Evolutionary conservation across 2,113 vertebrate species (phyloP).

Genomic region (Turdus rufiventris): DNA sequence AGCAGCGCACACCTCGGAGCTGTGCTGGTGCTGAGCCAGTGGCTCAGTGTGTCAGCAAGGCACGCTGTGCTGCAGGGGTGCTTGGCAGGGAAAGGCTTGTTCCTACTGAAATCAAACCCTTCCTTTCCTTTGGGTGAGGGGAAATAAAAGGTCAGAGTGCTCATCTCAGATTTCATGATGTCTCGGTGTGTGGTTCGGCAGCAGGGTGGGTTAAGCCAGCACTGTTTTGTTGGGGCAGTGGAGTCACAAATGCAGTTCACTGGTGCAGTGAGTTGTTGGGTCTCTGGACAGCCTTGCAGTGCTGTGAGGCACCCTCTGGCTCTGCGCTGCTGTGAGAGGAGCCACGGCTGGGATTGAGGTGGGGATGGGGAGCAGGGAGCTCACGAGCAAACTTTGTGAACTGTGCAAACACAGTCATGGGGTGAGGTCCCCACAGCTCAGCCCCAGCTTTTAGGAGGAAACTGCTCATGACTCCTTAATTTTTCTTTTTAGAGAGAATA

Average conservation of each 20-base stretch:
- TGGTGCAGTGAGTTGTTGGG: neutral
- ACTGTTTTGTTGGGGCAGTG: neutral
- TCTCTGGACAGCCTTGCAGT: accelerated
- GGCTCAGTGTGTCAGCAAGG: neutral
- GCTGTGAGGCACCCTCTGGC: neutral
- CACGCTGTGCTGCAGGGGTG: accelerated
- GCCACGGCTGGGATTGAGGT: accelerated
- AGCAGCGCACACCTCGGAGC: neutral
- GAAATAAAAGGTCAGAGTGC: neutral
- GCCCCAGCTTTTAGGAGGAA: neutral
- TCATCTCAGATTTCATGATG: neutral
- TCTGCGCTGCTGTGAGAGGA: accelerated
- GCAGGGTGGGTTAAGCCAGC: neutral
- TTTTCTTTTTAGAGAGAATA: neutral
- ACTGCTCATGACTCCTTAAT: neutral
- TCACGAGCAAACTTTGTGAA: neutral
- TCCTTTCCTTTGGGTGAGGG: neutral
- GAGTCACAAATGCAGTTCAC: neutral
- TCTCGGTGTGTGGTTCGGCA: neutral
- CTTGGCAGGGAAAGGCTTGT: neutral
- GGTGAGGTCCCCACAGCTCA: neutral
- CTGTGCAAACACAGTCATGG: neutral
- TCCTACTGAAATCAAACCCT: neutral
- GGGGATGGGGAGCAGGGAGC: neutral
- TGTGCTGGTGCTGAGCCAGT: neutral